Percentiles rank a stretch among this genome's conserved stretches.
phyloP scores from a whole-genome alignment of 2,113 vertebrate species.

The Falcunculus frontatus region DNA sequence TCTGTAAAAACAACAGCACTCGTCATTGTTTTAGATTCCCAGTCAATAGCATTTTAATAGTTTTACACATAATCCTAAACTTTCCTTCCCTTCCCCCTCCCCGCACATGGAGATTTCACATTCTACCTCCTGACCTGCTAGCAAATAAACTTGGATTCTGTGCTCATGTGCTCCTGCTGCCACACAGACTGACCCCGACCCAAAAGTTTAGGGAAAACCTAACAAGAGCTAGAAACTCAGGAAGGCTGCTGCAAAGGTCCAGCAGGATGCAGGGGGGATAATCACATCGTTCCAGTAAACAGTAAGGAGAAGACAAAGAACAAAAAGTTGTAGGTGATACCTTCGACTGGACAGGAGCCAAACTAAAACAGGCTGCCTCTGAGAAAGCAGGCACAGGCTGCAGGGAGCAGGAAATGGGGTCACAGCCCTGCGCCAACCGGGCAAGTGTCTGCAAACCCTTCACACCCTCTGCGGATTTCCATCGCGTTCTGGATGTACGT shows the following conservation, averaged over 20 bases:
- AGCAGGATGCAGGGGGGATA: neutral
- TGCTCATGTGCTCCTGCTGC: neutral
- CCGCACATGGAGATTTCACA: neutral
- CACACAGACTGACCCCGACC: neutral
- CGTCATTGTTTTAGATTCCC: conserved; percentile 55
- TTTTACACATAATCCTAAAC: conserved; percentile 54
- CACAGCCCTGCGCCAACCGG: neutral
- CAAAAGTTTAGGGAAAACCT: neutral
- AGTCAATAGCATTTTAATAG: conserved; percentile 61
- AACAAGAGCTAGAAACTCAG: neutral
- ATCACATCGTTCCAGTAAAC: neutral
- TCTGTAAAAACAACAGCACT: conserved; percentile 74
- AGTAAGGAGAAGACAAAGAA: conserved; percentile 7
- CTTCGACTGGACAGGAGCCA: neutral
- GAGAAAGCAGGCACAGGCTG: neutral
- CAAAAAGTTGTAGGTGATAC: neutral
- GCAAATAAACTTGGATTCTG: neutral
- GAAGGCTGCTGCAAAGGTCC: neutral
- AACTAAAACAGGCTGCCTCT: neutral
- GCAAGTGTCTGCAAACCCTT: neutral
- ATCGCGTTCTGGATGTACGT: fast-evolving
- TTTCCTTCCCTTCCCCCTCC: conserved; percentile 9
- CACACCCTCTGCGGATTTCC: fast-evolving
- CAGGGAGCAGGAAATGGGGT: neutral
- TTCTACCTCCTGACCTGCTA: neutral